Percentiles rank a stretch among this genome's conserved stretches.
Evolutionary conservation across 64 coral and sea anemone genomes (phyloP).

Genomic region (Acropora yongei): DNA sequence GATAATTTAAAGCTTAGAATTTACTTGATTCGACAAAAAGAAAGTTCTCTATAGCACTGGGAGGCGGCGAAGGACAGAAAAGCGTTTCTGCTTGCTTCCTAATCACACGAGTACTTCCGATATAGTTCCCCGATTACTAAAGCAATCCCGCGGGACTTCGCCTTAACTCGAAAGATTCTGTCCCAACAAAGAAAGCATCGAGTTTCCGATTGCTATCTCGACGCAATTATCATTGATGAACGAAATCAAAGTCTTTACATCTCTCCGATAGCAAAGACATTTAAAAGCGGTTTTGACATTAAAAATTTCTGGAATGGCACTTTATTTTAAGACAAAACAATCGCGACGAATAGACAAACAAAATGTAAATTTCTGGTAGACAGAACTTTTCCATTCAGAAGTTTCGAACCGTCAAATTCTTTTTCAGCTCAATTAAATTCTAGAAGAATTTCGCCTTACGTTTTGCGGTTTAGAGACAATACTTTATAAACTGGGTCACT

Average conservation of each 20-base stretch:
- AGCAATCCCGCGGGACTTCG: no score
- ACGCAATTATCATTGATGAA: background rate
- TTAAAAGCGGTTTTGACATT: background rate
- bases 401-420: background rate
- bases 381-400: background rate
- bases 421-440: background rate
- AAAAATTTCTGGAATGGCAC: background rate
- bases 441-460: background rate
- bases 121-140: no score
- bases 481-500: no score
- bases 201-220: no score
- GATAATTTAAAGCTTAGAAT: no score
- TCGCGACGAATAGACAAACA: background rate
- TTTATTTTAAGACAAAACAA: constrained; percentile 45
- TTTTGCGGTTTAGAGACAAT: background rate
- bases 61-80: no score
- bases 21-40: no score
- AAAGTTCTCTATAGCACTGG: no score
- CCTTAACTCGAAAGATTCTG: no score
- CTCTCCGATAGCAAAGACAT: background rate
- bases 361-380: background rate
- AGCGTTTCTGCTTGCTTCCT: no score
- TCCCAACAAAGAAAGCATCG: no score
- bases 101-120: no score
- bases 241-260: background rate